Percentiles rank a stretch among this genome's conserved stretches.
phyloP scores from a whole-genome alignment of 2,797 vertebrate genomes.

The Cephalopachus bancanus region DNA sequence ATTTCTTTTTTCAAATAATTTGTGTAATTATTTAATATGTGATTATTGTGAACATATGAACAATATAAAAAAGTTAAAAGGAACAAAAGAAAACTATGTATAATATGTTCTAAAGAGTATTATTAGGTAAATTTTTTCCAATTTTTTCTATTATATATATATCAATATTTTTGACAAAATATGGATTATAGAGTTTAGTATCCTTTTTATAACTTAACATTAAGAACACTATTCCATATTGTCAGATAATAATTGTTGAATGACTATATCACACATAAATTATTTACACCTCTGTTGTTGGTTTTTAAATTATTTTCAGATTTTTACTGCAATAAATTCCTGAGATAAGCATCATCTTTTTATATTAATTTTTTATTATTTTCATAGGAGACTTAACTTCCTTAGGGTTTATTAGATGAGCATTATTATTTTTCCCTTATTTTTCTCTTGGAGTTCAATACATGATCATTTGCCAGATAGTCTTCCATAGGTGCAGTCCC shows the following conservation, averaged over 20 bases:
- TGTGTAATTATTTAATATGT: slow-evolving; percentile 30
- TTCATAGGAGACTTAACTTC: neutral
- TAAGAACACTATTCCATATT: neutral
- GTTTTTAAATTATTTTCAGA: neutral
- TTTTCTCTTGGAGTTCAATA: neutral
- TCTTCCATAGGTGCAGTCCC: neutral
- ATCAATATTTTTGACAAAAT: neutral
- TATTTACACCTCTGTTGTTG: neutral
- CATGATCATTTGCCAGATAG: neutral
- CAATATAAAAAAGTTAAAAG: neutral
- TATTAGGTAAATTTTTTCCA: neutral
- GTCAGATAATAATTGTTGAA: neutral
- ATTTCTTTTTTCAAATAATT: slow-evolving; percentile 46
- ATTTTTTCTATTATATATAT: neutral
- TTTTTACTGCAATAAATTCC: slow-evolving; percentile 23
- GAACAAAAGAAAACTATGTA: neutral
- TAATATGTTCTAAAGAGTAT: neutral
- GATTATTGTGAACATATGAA: neutral
- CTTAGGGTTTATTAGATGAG: neutral
- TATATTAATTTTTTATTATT: slow-evolving; percentile 32
- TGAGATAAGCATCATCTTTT: neutral
- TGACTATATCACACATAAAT: neutral
- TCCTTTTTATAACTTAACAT: neutral
- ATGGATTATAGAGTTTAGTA: neutral
- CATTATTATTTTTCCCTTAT: slow-evolving; percentile 39